Evolutionary conservation across 1,140 invertebrate species (phyloP).

Genomic region (Cyphomyrmex costatus): DNA sequence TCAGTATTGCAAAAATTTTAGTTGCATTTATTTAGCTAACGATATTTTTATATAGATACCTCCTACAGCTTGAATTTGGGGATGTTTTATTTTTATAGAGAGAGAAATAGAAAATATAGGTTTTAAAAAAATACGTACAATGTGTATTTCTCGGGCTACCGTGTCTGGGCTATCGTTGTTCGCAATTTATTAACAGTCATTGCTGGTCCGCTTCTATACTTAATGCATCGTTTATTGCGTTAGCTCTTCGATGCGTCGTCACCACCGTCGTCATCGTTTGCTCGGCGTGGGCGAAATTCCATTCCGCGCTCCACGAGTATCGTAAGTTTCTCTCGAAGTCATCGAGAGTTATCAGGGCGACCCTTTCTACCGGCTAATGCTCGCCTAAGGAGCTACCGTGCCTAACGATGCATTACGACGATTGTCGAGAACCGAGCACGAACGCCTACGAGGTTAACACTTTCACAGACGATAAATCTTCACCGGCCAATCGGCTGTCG

Average conservation of each 20-base stretch:
- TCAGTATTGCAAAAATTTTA: not conserved
- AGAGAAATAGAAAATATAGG: conserved; percentile 7
- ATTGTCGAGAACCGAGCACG: conserved; percentile 48
- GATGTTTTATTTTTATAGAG: not conserved
- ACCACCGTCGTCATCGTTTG: not conserved
- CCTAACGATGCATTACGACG: conserved; percentile 56
- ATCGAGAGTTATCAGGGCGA: conserved; percentile 52
- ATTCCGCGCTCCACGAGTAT: conserved; percentile 45
- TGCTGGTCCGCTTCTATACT: conserved; percentile 49
- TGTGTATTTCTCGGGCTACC: not conserved
- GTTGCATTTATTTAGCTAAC: not conserved
- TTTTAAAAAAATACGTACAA: not conserved
- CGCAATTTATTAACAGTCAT: conserved; percentile 53
- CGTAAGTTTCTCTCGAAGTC: conserved; percentile 58
- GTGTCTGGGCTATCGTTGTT: conserved; percentile 50
- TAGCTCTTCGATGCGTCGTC: conserved; percentile 51
- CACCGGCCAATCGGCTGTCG: conserved; percentile 21
- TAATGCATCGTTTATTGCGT: conserved; percentile 64
- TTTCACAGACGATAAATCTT: conserved; percentile 55
- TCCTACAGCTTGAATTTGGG: not conserved
- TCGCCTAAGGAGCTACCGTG: conserved; percentile 54
- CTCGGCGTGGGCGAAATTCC: conserved; percentile 57
- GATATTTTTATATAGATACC: not conserved
- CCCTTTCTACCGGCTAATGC: conserved; percentile 48
- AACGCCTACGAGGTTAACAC: conserved; percentile 50